A percentile compares a stretch with the other conserved stretches of the same genome.
Evolutionary conservation across 2,113 vertebrate genomes (phyloP).

Genomic region (Micromys minutus): DNA sequence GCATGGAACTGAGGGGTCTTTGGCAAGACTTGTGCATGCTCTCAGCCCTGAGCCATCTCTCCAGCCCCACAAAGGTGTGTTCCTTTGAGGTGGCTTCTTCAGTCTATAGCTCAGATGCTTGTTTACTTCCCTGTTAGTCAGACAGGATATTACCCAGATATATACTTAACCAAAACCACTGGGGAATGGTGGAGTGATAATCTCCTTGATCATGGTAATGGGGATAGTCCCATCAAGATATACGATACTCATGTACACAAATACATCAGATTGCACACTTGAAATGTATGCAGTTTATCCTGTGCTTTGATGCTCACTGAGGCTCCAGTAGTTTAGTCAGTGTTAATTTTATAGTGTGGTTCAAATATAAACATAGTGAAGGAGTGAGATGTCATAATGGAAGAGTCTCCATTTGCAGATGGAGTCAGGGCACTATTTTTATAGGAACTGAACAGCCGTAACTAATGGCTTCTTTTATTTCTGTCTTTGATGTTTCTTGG

Average conservation of each 20-base stretch:
- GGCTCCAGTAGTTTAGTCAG: neutral
- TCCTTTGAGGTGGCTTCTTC: neutral
- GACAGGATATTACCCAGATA: neutral
- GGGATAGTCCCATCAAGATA: neutral
- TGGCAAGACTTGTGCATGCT: neutral
- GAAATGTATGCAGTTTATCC: neutral
- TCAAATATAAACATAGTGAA: neutral
- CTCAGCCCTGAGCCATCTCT: neutral
- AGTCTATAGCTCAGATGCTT: neutral
- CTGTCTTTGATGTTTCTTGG: constrained; percentile 41
- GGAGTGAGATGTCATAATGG: neutral
- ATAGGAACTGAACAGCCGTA: neutral
- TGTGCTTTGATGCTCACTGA: neutral
- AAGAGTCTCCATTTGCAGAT: neutral
- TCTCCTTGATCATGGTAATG: neutral
- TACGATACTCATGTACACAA: too few relatives aligned
- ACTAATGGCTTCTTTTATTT: constrained; percentile 39
- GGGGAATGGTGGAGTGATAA: too few relatives aligned
- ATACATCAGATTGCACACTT: neutral
- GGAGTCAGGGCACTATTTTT: neutral
- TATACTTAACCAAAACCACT: neutral
- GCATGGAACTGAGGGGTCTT: neutral
- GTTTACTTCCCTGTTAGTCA: neutral
- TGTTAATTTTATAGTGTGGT: neutral
- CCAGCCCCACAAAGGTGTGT: neutral